phyloP scores from a whole-genome alignment of 53 echinoderm and acorn worm species.

The Luidia sarsii region DNA sequence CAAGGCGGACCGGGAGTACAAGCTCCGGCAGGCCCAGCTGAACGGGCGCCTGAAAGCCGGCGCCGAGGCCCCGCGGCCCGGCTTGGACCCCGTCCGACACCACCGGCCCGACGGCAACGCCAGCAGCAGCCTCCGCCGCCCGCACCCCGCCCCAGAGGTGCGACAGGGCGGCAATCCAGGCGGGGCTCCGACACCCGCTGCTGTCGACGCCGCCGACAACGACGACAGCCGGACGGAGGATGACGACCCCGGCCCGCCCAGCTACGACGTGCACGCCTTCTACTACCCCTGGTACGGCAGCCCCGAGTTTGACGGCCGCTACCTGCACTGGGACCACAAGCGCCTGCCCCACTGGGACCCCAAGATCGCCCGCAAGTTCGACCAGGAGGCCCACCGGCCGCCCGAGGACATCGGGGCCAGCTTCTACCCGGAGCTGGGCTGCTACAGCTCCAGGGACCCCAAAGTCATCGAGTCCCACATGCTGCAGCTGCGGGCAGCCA shows the following conservation, averaged over 20 bases:
- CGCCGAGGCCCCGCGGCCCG: no score
- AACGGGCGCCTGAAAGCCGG: not conserved
- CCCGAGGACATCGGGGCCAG: constrained; percentile 91
- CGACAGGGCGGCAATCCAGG: no score
- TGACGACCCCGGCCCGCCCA: constrained; percentile 32
- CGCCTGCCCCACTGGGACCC: constrained; percentile 85
- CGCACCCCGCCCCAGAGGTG: no score
- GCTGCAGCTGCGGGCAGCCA: constrained; percentile 80
- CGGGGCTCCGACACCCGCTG: not conserved
- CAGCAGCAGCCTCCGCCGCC: no score
- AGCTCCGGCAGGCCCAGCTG: not conserved
- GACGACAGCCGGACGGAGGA: not conserved
- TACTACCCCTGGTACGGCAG: constrained; percentile 99
- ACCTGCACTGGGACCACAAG: constrained; percentile 90
- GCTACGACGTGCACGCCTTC: constrained; percentile 83
- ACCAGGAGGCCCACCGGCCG: constrained; percentile 61
- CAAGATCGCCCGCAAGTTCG: constrained; percentile 75
- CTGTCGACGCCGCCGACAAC: constrained; percentile 57
- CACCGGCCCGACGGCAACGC: no score
- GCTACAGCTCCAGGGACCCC: constrained; percentile 90
- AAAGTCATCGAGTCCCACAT: constrained; percentile 82
- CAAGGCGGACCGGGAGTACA: constrained; percentile 30
- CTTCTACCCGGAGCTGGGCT: constrained; percentile 90
- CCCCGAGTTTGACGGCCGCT: constrained; percentile 68
- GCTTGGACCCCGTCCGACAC: no score